A percentile compares a stretch with the other conserved stretches of the same genome.
phyloP scores from a whole-genome alignment of 2,888 invertebrate genomes.

The Xanthorhoe designata region DNA sequence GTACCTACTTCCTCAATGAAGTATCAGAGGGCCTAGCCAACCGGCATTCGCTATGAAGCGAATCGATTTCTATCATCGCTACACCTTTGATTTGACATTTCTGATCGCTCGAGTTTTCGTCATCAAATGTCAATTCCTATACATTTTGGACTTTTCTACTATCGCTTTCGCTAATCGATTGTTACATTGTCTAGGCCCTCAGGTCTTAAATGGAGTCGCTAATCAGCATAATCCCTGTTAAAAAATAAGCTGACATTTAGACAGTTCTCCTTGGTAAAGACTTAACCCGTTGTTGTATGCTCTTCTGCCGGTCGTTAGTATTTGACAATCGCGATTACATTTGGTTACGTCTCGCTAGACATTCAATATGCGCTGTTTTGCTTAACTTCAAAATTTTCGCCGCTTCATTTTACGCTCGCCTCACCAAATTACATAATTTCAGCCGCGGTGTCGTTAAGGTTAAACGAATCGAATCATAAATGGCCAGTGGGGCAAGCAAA shows the following conservation, averaged over 20 bases:
- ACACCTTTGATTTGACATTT: too few species aligned
- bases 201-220: constrained; percentile 59
- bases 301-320: constrained; percentile 26
- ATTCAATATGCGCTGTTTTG: constrained; percentile 30
- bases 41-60: too few species aligned
- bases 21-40: too few species aligned
- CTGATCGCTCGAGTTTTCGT: too few species aligned
- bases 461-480: constrained; percentile 48
- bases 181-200: too few species aligned
- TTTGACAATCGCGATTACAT: constrained; percentile 30
- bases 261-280: constrained; percentile 51
- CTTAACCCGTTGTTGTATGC: constrained; percentile 60
- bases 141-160: too few species aligned
- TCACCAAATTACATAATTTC: constrained; percentile 35
- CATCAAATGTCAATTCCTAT: too few species aligned
- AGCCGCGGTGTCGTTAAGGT: constrained; percentile 38
- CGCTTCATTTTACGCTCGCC: constrained; percentile 27
- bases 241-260: constrained; percentile 62
- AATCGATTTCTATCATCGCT: too few species aligned
- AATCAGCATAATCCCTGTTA: constrained; percentile 67
- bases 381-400: constrained; percentile 20
- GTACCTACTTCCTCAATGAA: constrained; percentile 69
- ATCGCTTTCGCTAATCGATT: too few species aligned
- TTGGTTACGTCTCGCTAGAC: constrained; percentile 22
- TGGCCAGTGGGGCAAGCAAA: constrained; percentile 41